A percentile compares a stretch with the other conserved stretches of the same genome.
These are phyloP conservation scores for Diuraphis noxia DNA, from an alignment of 1,140 invertebrate species.

Conservation along the genomic window DNA sequence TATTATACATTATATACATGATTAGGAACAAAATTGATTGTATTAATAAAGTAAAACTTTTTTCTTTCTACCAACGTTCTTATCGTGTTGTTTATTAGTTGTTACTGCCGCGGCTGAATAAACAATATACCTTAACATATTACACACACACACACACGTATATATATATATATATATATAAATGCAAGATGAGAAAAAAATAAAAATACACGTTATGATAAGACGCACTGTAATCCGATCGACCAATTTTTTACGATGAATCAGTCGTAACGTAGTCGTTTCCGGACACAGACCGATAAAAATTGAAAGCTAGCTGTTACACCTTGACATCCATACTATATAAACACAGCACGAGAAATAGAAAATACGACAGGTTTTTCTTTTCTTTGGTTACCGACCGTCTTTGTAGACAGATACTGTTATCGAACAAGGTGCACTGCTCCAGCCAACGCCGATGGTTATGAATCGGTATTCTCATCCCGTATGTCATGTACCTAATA, in stretches of 20 bases:
- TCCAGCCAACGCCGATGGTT: not conserved
- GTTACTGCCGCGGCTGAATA: not conserved
- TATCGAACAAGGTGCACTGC: not conserved
- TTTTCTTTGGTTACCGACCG: not conserved
- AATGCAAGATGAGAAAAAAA: not conserved
- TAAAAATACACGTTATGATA: not conserved
- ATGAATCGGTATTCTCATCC: not conserved
- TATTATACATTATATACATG: not conserved
- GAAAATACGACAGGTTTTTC: not conserved
- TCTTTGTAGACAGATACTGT: not conserved
- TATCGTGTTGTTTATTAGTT: slow-evolving; percentile 7
- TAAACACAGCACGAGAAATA: not conserved
- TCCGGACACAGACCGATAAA: not conserved
- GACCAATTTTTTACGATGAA: not conserved
- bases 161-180: too few relatives aligned
- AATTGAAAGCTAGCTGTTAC: not conserved
- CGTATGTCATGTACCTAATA: too few relatives aligned
- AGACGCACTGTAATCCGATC: not conserved
- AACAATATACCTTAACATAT: not conserved
- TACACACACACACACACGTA: too few relatives aligned
- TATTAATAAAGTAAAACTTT: not conserved
- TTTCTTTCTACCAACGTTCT: not conserved
- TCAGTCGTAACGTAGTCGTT: not conserved
- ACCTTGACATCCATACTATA: not conserved
- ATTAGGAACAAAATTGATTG: slow-evolving; percentile 6